These are phyloP conservation scores for Cetoscarus ocellatus DNA, from an alignment of 2,797 vertebrate species.

Conservation along the genomic window DNA sequence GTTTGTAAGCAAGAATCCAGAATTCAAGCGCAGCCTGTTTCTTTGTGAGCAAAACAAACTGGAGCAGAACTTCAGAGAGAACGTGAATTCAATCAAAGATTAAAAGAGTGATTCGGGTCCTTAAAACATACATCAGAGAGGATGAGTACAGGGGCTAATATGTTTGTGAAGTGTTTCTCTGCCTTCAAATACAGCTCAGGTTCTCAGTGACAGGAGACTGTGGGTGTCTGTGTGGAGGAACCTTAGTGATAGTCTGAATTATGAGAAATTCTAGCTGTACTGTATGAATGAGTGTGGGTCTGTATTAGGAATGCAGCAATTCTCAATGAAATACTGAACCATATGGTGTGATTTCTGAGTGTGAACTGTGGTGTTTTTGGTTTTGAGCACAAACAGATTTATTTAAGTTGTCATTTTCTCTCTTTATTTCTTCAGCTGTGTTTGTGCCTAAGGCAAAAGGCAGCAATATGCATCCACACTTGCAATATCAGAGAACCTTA, in stretches of 20 bases:
- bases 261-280: conserved; percentile 16
- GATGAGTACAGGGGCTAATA: background rate
- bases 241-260: conserved; percentile 1
- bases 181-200: conserved; percentile 29
- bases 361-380: too few species aligned
- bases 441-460: too few species aligned
- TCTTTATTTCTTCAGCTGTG: too few species aligned
- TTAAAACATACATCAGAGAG: conserved; percentile 29
- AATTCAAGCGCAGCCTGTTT: background rate
- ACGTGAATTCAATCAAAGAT: conserved; percentile 25
- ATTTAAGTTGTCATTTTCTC: too few species aligned
- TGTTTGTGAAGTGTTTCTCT: conserved; percentile 25
- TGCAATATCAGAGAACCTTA: too few species aligned
- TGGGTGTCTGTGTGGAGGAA: conserved; percentile 22
- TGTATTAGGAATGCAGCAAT: too few species aligned
- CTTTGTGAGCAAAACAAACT: background rate
- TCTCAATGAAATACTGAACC: too few species aligned
- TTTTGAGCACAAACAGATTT: too few species aligned
- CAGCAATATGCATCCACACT: too few species aligned
- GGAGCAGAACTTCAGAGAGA: conserved; percentile 14
- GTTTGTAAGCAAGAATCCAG: background rate
- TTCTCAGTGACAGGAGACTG: conserved; percentile 33
- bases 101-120: conserved; percentile 40
- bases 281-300: too few species aligned
- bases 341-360: too few species aligned